Percentiles rank a stretch among this genome's conserved stretches.
These are phyloP conservation scores for Mus pahari DNA, from an alignment of 2,113 vertebrate genomes.

Conservation along the genomic window DNA sequence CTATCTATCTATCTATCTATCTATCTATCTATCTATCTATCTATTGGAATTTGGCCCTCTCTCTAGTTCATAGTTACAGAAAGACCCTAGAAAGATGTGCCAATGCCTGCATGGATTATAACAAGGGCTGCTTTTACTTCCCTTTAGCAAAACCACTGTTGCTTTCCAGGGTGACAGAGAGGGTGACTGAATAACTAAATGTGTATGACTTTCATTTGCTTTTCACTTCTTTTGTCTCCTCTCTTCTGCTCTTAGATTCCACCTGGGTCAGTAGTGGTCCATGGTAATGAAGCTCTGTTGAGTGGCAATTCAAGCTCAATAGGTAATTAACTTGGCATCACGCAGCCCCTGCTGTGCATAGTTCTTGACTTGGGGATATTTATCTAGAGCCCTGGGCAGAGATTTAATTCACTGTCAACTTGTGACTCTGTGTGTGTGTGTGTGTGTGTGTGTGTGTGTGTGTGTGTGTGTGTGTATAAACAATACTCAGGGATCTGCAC, in stretches of 20 bases:
- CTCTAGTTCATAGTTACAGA: not conserved
- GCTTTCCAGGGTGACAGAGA: not conserved
- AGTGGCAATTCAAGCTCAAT: constrained; percentile 75
- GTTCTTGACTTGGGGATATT: constrained; percentile 76
- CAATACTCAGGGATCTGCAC: not conserved
- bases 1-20: too few relatives aligned
- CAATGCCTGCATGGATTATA: not conserved
- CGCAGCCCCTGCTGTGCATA: constrained; percentile 70
- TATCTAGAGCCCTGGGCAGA: constrained; percentile 65
- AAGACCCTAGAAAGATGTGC: not conserved
- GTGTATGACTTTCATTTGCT: not conserved
- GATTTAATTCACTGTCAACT: constrained; percentile 70
- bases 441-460: not conserved
- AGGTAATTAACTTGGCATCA: constrained; percentile 81
- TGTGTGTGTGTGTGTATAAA: not conserved
- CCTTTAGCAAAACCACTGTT: not conserved
- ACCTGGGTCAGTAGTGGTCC: constrained; percentile 61
- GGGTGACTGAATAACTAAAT: not conserved
- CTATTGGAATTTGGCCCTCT: not conserved
- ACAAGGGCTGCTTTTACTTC: not conserved
- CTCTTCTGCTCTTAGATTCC: not conserved
- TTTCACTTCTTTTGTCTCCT: not conserved
- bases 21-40: too few relatives aligned
- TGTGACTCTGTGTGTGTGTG: not conserved
- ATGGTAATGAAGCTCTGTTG: constrained; percentile 56